Evolutionary conservation across 2,797 vertebrate genomes (phyloP).

Genomic region (Argya squamiceps): DNA sequence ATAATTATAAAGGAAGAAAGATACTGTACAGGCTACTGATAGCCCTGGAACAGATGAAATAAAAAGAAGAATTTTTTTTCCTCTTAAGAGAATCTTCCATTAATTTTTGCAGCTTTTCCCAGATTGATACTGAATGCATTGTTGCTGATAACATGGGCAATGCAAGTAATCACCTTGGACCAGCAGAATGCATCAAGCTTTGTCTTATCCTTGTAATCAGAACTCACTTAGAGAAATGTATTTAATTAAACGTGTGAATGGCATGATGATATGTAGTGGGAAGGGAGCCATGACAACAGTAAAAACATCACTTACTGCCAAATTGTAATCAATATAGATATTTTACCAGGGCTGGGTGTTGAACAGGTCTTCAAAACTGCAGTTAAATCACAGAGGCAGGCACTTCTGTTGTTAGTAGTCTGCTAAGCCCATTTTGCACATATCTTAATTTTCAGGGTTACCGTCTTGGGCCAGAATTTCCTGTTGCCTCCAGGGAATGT

Average conservation of each 20-base stretch:
- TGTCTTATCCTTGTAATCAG: neutral
- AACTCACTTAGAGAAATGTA: neutral
- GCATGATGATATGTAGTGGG: neutral
- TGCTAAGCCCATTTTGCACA: neutral
- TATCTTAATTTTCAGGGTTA: neutral
- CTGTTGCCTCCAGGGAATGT: neutral
- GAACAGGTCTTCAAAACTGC: neutral
- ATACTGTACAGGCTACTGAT: neutral
- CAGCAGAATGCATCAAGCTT: neutral
- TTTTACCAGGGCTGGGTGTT: neutral
- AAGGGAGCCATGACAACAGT: neutral
- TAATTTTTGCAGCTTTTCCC: neutral
- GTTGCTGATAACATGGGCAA: neutral
- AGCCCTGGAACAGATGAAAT: neutral
- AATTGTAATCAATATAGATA: neutral
- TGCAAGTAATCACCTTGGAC: neutral
- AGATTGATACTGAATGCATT: neutral
- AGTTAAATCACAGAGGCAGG: neutral
- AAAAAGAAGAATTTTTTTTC: neutral
- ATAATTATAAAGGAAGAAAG: neutral
- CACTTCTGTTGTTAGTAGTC: neutral
- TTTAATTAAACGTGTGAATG: conserved; percentile 17
- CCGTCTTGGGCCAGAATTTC: neutral
- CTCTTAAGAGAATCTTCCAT: neutral
- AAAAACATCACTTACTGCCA: neutral